Evolutionary conservation across 2,797 vertebrate species (phyloP).

Genomic region (Petrocephalus schoutedeni): DNA sequence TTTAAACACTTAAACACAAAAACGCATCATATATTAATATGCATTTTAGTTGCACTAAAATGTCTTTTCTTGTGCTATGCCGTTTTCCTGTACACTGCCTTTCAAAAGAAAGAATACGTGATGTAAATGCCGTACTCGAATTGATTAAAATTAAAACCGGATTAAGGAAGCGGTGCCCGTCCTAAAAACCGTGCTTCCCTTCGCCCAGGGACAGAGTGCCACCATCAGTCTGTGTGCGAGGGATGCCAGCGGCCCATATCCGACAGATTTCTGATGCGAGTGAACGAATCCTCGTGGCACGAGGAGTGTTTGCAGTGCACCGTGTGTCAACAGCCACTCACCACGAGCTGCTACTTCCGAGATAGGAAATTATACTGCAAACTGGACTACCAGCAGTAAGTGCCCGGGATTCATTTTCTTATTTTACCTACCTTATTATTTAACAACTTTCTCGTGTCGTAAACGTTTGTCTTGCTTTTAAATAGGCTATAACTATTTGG

Average conservation of each 20-base stretch:
- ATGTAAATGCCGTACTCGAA: background rate
- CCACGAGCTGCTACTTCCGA: slow-evolving; percentile 81
- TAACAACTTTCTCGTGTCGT: background rate
- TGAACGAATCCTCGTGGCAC: slow-evolving; percentile 86
- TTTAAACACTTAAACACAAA: background rate
- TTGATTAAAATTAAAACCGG: background rate
- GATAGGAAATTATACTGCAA: slow-evolving; percentile 85
- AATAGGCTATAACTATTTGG: background rate
- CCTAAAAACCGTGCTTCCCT: background rate
- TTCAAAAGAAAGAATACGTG: background rate
- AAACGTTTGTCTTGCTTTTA: background rate
- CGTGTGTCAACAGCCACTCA: slow-evolving; percentile 82
- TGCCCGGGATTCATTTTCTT: slow-evolving; percentile 15
- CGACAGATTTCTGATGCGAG: slow-evolving; percentile 86
- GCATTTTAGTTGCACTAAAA: background rate
- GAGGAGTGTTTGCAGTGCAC: slow-evolving; percentile 85
- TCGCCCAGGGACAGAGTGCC: slow-evolving; percentile 66
- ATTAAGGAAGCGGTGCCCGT: background rate
- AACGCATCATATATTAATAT: background rate
- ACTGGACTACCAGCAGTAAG: slow-evolving; percentile 91
- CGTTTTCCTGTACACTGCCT: background rate
- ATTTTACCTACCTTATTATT: background rate
- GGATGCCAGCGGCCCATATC: slow-evolving; percentile 84
- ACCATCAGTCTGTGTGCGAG: slow-evolving; percentile 72
- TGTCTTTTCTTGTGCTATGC: background rate